phyloP scores from a whole-genome alignment of 2,888 invertebrate genomes.

The Synergus laeviventris region DNA sequence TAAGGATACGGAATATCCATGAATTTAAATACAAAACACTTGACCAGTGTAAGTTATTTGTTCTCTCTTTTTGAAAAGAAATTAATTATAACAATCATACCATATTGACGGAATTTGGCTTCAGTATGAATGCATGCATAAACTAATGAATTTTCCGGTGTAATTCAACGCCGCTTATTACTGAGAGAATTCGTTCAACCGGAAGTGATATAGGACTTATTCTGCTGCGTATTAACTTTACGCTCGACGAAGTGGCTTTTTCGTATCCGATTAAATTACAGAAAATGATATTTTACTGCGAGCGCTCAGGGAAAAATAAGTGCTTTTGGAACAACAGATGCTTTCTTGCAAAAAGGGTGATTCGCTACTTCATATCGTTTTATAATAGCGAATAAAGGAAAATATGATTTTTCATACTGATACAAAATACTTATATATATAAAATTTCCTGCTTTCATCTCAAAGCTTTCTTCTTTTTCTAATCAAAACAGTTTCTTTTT shows the following conservation, averaged over 20 bases:
- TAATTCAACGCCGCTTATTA: slow-evolving; percentile 33
- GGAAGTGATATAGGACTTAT: slow-evolving; percentile 69
- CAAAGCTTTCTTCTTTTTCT: too few species aligned
- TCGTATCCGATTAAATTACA: slow-evolving; percentile 39
- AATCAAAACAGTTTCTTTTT: background rate
- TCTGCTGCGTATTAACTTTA: slow-evolving; percentile 69
- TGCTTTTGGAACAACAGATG: background rate
- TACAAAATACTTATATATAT: too few species aligned
- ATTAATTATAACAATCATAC: too few species aligned
- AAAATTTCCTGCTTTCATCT: too few species aligned
- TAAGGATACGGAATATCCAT: background rate
- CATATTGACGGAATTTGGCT: background rate
- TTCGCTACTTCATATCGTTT: background rate
- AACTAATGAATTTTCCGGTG: slow-evolving; percentile 35
- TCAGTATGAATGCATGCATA: slow-evolving; percentile 1
- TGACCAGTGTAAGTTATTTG: too few species aligned
- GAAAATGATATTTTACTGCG: slow-evolving; percentile 37
- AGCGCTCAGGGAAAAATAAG: slow-evolving; percentile 12
- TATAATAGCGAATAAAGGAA: background rate
- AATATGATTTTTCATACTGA: background rate
- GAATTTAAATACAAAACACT: too few species aligned
- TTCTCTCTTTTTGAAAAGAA: too few species aligned
- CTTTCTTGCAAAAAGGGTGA: background rate
- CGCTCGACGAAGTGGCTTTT: slow-evolving; percentile 54
- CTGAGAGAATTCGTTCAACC: slow-evolving; percentile 58